These are phyloP conservation scores for Excalfactoria chinensis DNA, from an alignment of 2,113 vertebrate species.

Conservation along the genomic window DNA sequence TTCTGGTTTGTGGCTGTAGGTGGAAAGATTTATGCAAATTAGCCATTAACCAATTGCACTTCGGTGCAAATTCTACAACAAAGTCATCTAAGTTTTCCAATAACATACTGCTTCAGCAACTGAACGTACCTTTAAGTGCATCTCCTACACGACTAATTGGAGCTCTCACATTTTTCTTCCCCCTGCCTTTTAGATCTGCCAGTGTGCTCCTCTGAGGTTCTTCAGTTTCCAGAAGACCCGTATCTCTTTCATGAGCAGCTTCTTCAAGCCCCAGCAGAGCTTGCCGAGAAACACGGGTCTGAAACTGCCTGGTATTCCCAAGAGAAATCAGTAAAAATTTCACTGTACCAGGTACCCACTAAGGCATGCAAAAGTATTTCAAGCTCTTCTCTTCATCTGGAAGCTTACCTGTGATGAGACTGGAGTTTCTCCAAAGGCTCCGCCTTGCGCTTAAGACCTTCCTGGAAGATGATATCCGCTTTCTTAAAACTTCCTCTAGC, in stretches of 20 bases:
- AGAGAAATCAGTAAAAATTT: background rate
- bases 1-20: slow-evolving; percentile 75
- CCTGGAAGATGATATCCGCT: slow-evolving; percentile 90
- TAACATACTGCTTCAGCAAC: background rate
- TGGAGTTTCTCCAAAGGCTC: slow-evolving; percentile 89
- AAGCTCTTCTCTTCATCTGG: background rate
- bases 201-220: slow-evolving; percentile 84
- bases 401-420: slow-evolving; percentile 87
- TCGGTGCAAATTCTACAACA: background rate
- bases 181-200: slow-evolving; percentile 88
- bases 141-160: slow-evolving; percentile 85
- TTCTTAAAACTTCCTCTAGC: slow-evolving; percentile 85
- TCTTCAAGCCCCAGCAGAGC: slow-evolving; percentile 82
- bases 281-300: slow-evolving; percentile 91
- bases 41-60: background rate
- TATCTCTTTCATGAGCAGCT: slow-evolving; percentile 40
- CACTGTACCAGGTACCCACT: no score
- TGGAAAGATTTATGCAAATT: background rate
- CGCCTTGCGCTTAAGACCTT: slow-evolving; percentile 86
- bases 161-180: slow-evolving; percentile 86
- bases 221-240: slow-evolving; percentile 25
- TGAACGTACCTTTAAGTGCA: slow-evolving; percentile 81
- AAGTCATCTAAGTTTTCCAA: background rate
- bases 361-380: accelerated
- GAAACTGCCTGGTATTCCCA: slow-evolving; percentile 84